Percentiles rank a stretch among this genome's conserved stretches.
Evolutionary conservation across 2,888 invertebrate species (phyloP).

Genomic region (Nymphalis polychloros): DNA sequence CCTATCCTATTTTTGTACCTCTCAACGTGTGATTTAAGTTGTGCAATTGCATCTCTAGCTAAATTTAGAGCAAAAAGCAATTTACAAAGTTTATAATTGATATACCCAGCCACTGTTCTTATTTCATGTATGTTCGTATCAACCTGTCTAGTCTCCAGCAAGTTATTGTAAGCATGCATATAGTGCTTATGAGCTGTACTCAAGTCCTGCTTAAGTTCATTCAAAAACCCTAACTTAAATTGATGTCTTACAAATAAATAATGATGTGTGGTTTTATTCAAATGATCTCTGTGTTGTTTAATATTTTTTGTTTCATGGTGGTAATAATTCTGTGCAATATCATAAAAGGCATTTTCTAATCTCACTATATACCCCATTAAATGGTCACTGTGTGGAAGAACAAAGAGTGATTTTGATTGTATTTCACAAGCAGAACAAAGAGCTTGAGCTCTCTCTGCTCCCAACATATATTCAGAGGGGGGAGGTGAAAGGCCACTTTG

Average conservation of each 20-base stretch:
- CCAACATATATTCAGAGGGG: slow-evolving; percentile 90
- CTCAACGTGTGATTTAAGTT: slow-evolving; percentile 95
- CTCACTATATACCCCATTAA: slow-evolving; percentile 88
- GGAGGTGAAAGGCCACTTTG: slow-evolving; percentile 91
- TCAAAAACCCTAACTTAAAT: slow-evolving; percentile 97
- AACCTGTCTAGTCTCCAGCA: slow-evolving; percentile 92
- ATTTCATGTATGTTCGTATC: slow-evolving; percentile 97
- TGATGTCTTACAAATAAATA: slow-evolving; percentile 96
- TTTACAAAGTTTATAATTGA: slow-evolving; percentile 97
- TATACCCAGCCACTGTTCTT: slow-evolving; percentile 95
- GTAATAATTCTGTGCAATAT: slow-evolving; percentile 96
- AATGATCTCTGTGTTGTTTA: slow-evolving; percentile 93
- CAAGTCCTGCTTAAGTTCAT: slow-evolving; percentile 95
- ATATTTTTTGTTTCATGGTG: slow-evolving; percentile 92
- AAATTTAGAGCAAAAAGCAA: slow-evolving; percentile 93
- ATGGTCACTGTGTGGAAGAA: slow-evolving; percentile 95
- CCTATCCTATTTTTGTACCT: slow-evolving; percentile 92
- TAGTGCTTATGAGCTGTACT: slow-evolving; percentile 93
- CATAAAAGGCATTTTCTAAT: slow-evolving; percentile 95
- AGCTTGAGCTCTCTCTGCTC: slow-evolving; percentile 94
- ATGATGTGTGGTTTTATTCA: slow-evolving; percentile 95
- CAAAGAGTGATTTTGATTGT: slow-evolving; percentile 94
- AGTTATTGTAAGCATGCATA: slow-evolving; percentile 93
- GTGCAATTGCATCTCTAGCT: slow-evolving; percentile 96
- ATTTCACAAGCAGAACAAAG: slow-evolving; percentile 96